These are phyloP conservation scores for Scrobipalpa atriplicella DNA, from an alignment of 2,888 invertebrate species.

Conservation along the genomic window DNA sequence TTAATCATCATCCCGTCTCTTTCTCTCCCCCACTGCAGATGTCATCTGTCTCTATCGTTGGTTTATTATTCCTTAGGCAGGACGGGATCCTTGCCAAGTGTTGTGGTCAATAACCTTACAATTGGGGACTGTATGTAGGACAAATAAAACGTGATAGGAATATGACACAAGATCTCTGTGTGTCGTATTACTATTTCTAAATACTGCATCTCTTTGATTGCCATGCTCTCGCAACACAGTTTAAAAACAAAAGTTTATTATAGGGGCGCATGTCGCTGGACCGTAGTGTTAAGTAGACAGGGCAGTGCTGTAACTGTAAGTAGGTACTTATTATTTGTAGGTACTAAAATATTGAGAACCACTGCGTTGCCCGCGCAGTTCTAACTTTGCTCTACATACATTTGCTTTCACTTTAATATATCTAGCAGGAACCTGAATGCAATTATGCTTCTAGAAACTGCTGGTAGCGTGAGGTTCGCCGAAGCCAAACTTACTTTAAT, in stretches of 20 bases:
- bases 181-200: no score
- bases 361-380: background rate
- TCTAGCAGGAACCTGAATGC: slow-evolving; percentile 1
- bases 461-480: background rate
- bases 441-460: background rate
- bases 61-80: slow-evolving; percentile 10
- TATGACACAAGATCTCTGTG: no score
- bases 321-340: no score
- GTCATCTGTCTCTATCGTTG: background rate
- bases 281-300: background rate
- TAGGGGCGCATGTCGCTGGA: no score
- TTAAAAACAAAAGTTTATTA: no score
- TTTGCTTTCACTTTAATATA: background rate
- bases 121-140: slow-evolving; percentile 8
- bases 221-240: no score
- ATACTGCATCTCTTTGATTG: no score
- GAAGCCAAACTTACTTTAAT: no score
- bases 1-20: slow-evolving; percentile 3
- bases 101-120: background rate
- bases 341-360: background rate
- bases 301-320: no score
- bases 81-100: background rate
- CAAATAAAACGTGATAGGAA: background rate
- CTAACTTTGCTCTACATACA: background rate
- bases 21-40: slow-evolving; percentile 1